Percentiles rank a stretch among this genome's conserved stretches.
phyloP scores from a whole-genome alignment of 2,888 invertebrate genomes.

The Chelonus formosanus region DNA sequence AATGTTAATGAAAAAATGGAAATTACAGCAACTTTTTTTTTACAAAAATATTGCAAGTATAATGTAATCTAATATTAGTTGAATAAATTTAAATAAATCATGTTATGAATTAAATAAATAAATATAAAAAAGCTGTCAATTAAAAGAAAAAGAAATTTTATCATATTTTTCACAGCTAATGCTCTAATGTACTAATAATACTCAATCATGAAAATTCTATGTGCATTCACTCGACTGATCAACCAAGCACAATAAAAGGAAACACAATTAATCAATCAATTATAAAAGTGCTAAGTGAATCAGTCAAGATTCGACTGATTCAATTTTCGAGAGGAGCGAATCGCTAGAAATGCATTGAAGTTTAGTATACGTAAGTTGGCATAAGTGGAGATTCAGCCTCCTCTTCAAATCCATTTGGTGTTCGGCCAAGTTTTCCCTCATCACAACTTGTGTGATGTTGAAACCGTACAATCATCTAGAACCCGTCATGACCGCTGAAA shows the following conservation, averaged over 20 bases:
- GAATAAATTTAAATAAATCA: neutral
- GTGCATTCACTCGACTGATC: too few species aligned
- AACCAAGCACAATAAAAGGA: too few species aligned
- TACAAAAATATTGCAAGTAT: constrained; percentile 3
- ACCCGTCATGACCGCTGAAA: constrained; percentile 36
- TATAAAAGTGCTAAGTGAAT: too few species aligned
- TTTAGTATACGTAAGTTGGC: constrained; percentile 52
- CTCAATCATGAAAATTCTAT: too few species aligned
- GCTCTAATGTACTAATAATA: neutral
- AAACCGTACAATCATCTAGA: constrained; percentile 42
- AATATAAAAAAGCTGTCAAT: neutral
- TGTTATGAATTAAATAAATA: neutral
- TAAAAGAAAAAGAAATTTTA: neutral
- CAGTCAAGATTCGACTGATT: too few species aligned
- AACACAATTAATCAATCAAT: too few species aligned
- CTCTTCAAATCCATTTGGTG: constrained; percentile 36
- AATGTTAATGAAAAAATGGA: too few species aligned
- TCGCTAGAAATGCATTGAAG: constrained; percentile 21
- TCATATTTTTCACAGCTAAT: too few species aligned
- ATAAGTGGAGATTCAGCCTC: constrained; percentile 58
- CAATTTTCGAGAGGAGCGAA: neutral
- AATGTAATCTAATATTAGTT: neutral
- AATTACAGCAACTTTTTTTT: neutral
- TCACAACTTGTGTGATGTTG: constrained; percentile 27
- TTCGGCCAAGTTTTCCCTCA: constrained; percentile 38